Evolutionary conservation across 2,888 invertebrate species (phyloP), one percentile per base, ranked within the genome.

Genomic region (Plebejus melissa): DNA sequence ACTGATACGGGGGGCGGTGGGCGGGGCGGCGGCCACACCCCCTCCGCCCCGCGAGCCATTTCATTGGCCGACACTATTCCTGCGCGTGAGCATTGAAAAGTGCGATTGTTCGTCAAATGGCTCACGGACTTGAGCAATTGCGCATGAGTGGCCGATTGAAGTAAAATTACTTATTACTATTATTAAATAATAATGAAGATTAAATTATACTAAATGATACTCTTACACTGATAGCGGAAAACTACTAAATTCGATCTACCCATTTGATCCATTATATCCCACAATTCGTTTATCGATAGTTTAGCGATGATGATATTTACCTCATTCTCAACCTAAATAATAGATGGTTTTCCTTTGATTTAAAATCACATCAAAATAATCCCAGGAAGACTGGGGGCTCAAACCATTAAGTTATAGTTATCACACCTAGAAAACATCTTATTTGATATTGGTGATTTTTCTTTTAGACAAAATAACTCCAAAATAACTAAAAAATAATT

Each of bases 1-100:
- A 85, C 83, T 77, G 81, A 84, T 91, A 91, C 88, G 91, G 86
- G 86, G 84, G 93, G 91, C 80, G 88, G 83, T 74, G 1, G 65
- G 65, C 32, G 32, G 65, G 32, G 78, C 76, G 16, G n/a, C 38
- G 74, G 76, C 83, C 77, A 86, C 89, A 89, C 92, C 81, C 81
- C 79, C 77, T 79, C 84, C 82, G 81, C 84, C 84, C 83, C 81
- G 79, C 76, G 80, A 78, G 77, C 74, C 74, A 78, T 82, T 80
- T 84, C 85, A 91, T 92, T 93, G 93, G 93, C 78, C 77, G 83
- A 78, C 76, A 75, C 76, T 75, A 79, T 78, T 77, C 78, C 79
- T 82, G 90, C 88, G 90, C 85, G 80, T 77, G 86, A 89, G 89
- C 90, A 89, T 81, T 77, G 76, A 78, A 78, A 81, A 79, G 82